Conservation (phyloP, 64 coral and sea anemone genomes). For the Astreopora myriophthalma region DNA sequence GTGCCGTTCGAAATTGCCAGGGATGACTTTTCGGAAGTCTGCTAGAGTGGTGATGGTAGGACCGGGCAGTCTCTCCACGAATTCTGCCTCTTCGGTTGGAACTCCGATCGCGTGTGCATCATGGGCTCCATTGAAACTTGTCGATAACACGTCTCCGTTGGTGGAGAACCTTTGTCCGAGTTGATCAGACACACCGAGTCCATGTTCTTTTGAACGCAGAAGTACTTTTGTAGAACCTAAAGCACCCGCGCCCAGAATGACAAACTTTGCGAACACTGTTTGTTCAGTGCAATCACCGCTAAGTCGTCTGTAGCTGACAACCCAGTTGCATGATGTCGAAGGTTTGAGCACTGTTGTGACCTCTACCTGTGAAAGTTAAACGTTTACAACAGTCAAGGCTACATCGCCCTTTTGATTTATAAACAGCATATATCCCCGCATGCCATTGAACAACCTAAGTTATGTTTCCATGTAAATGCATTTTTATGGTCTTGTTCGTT, state of each 20-base stretch:
- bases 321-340: not conserved
- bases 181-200: constrained; percentile 6
- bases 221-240: constrained; percentile 53
- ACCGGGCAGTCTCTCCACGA: not conserved
- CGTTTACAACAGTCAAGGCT: too few species aligned
- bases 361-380: not conserved
- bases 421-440: too few species aligned
- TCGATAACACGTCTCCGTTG: constrained; percentile 20
- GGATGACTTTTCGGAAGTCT: constrained; percentile 29
- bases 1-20: not conserved
- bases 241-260: constrained; percentile 43
- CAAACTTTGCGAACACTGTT: not conserved
- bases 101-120: constrained; percentile 26
- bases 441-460: too few species aligned
- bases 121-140: constrained; percentile 36
- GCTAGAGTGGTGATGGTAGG: not conserved
- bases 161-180: constrained; percentile 40
- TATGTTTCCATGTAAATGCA: too few species aligned
- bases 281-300: constrained; percentile 9
- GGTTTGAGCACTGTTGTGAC: not conserved
- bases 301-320: constrained; percentile 21
- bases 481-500: too few species aligned
- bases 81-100: not conserved
- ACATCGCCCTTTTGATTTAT: too few species aligned
- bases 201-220: constrained; percentile 48